phyloP scores from a whole-genome alignment of 2,888 invertebrate species.

The Portevinia maculata region DNA sequence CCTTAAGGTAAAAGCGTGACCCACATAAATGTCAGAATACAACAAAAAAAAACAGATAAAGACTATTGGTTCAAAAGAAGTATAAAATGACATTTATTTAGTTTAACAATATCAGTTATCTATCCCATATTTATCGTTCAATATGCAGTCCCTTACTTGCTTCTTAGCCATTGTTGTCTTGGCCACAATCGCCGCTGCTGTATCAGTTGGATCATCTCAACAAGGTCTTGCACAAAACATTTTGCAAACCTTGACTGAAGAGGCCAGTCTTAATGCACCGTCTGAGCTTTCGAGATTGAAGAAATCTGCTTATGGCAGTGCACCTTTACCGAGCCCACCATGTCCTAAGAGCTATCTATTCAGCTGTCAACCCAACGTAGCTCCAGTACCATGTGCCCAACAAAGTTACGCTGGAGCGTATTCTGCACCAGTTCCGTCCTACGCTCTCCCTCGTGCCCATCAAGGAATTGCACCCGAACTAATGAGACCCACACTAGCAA shows the following conservation, averaged over 20 bases:
- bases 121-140: constrained; percentile 25
- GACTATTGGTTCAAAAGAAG: neutral
- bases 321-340: constrained; percentile 68
- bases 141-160: constrained; percentile 38
- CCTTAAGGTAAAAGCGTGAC: neutral
- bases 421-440: constrained; percentile 78
- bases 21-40: constrained; percentile 19
- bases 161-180: constrained; percentile 27
- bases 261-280: constrained; percentile 32
- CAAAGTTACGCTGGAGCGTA: constrained; percentile 77
- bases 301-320: constrained; percentile 78
- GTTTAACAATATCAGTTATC: constrained; percentile 34
- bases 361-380: constrained; percentile 79
- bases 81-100: constrained; percentile 39
- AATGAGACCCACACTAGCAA: constrained; percentile 65
- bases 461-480: constrained; percentile 75
- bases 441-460: constrained; percentile 76
- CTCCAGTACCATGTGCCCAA: constrained; percentile 78
- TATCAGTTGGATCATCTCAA: constrained; percentile 37
- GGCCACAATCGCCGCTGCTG: constrained; percentile 37
- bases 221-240: constrained; percentile 41
- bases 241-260: constrained; percentile 47
- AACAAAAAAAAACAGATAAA: neutral
- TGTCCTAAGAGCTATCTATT: constrained; percentile 80
- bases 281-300: constrained; percentile 75